Base-by-base conservation (phyloP, 2,113 vertebrate genomes). In the Kryptolebias marmoratus region DNA sequence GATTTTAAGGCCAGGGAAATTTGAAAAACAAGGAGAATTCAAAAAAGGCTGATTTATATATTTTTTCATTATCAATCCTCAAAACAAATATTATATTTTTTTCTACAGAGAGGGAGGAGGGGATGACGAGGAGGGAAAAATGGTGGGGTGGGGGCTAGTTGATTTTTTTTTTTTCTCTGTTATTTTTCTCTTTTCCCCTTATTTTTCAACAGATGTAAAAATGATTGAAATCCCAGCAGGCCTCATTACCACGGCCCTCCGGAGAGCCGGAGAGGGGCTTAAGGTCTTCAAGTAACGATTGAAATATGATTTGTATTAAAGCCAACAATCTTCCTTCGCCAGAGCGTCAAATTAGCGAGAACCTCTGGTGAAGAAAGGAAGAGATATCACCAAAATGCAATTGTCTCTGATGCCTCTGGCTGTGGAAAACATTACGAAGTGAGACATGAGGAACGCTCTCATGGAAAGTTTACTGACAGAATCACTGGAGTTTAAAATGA, bases 241-340 rank as follows among this genome's bases (percentile, higher is more conserved):
- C 89, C 94, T 95, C 94, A 94, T 95, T 95, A 95, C 89, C 69
- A 39, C 64, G 64, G 87, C 59, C 87, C 93, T 91, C 91, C 68
- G 44, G 91, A 92, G 90, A 82, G 84, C 80, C 58, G 47, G 79
- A 75, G 75, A 18, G 63, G 89, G 88, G 91, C 89, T 91, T 92
- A 89, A 92, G 94, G 92, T 94, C 94, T 93, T 94, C 92, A 92
- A 93, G 91, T 94, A 94, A 94, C 93, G 92, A 95, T 95, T 95
- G 93, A 94, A 93, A 94, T 91, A 94, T 94, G 94, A 95, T 95
- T 94, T 94, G 93, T 94, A 94, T 95, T 94, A 95, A 94, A 94
- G 92, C 92, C 93, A 94, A 93, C 91, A 86, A 92, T 93, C 93
- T 91, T 93, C 83, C 83, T 89, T 42, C 80, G 65, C 90, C 92